Conservation (phyloP, 2,888 invertebrate genomes). For the Trileptium ribeirensis region DNA sequence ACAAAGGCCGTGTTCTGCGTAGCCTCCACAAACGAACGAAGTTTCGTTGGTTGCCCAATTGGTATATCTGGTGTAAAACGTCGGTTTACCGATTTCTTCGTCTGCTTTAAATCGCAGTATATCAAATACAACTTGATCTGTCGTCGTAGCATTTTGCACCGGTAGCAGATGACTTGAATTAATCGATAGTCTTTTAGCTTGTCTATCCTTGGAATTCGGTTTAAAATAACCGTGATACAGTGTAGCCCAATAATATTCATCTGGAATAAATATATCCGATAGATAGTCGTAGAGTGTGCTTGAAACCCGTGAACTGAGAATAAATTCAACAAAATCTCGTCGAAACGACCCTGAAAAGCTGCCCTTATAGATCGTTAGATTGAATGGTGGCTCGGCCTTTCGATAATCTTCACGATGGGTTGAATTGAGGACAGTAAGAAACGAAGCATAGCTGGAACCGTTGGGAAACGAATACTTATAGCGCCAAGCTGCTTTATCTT, state of each 20-base stretch:
- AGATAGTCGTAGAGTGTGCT: constrained; percentile 7
- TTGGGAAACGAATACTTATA: constrained; percentile 8
- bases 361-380: constrained; percentile 19
- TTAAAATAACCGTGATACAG: constrained; percentile 13
- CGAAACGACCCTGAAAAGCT: constrained; percentile 22
- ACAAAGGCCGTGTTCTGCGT: constrained; percentile 46
- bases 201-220: too few relatives aligned
- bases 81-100: neutral
- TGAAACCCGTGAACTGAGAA: neutral
- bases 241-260: constrained; percentile 26
- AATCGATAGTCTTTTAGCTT: too few relatives aligned
- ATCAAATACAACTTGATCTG: too few relatives aligned
- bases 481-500: constrained; percentile 7
- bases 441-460: neutral
- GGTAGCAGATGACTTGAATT: too few relatives aligned
- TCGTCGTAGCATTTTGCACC: too few relatives aligned
- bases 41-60: constrained; percentile 23
- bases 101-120: neutral
- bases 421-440: neutral
- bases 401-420: neutral
- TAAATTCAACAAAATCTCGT: constrained; percentile 20
- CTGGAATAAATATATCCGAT: constrained; percentile 19
- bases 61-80: constrained; percentile 25
- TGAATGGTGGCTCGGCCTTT: neutral
- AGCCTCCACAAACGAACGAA: constrained; percentile 43